Conservation (phyloP, 2,113 vertebrate species). For the Albula glossodonta region DNA sequence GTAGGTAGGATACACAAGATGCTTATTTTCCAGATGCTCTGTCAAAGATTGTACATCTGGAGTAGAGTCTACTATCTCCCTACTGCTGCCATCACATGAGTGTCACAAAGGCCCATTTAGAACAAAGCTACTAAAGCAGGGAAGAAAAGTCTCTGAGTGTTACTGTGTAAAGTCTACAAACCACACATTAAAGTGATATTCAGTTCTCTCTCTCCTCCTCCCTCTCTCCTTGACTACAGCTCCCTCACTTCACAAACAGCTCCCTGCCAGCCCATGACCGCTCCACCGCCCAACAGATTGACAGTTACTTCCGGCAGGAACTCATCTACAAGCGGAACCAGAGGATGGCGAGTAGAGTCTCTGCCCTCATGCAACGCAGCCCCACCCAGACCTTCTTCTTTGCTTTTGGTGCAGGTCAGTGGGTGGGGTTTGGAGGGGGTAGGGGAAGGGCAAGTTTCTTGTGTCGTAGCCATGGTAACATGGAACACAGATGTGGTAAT, state of each 20-base stretch:
- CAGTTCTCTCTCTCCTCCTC: background rate
- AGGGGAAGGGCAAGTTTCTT: background rate
- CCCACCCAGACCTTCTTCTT: constrained; percentile 92
- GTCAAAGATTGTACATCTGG: too few relatives aligned
- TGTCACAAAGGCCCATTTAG: too few relatives aligned
- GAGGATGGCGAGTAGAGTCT: constrained; percentile 91
- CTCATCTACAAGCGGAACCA: constrained; percentile 98
- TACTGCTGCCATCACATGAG: too few relatives aligned
- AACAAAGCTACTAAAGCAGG: too few relatives aligned
- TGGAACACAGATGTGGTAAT: too few relatives aligned
- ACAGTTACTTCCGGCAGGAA: constrained; percentile 97
- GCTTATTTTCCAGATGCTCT: too few relatives aligned
- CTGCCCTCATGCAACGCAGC: constrained; percentile 82
- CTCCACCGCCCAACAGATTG: constrained; percentile 89
- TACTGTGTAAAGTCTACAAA: too few relatives aligned
- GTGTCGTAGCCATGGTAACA: too few relatives aligned
- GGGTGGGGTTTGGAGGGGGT: background rate
- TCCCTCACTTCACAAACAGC: constrained; percentile 96
- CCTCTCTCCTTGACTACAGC: constrained; percentile 61
- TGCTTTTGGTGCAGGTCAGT: constrained; percentile 93
- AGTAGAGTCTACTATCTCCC: too few relatives aligned
- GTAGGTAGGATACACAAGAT: too few relatives aligned
- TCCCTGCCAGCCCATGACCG: constrained; percentile 89
- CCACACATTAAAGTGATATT: too few relatives aligned
- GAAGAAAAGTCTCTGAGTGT: too few relatives aligned